These are phyloP conservation scores for Andrena bucephala DNA, from an alignment of 2,888 invertebrate species.

Conservation along the genomic window DNA sequence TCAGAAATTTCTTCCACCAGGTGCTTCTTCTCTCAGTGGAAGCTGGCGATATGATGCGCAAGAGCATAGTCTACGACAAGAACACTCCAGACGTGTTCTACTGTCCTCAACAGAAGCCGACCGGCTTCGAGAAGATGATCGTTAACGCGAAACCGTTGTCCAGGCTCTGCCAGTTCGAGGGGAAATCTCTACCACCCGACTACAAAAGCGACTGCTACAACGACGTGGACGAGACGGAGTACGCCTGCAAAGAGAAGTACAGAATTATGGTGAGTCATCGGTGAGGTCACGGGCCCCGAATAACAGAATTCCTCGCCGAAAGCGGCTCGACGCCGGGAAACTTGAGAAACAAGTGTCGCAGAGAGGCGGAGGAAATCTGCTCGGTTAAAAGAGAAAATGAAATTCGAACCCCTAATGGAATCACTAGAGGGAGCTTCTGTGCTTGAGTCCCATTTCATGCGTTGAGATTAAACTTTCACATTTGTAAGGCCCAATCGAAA, in stretches of 20 bases:
- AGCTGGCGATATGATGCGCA: constrained; percentile 91
- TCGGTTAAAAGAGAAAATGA: not conserved
- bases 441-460: constrained; percentile 45
- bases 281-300: constrained; percentile 27
- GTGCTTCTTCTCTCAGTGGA: constrained; percentile 74
- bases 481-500: constrained; percentile 11
- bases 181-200: constrained; percentile 89
- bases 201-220: constrained; percentile 93
- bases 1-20: constrained; percentile 38
- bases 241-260: constrained; percentile 93
- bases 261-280: constrained; percentile 89
- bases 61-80: constrained; percentile 92
- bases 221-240: constrained; percentile 92
- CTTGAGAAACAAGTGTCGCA: not conserved
- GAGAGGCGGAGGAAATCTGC: not conserved
- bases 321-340: not conserved
- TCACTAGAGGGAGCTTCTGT: constrained; percentile 43
- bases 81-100: constrained; percentile 93
- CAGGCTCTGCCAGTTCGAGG: constrained; percentile 91
- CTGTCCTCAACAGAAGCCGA: constrained; percentile 92
- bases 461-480: constrained; percentile 26
- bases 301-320: constrained; percentile 42
- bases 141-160: constrained; percentile 90
- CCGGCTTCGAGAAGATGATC: constrained; percentile 90
- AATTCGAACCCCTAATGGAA: not conserved